Conservation (phyloP, 37 sponge, comb jelly and placozoan genomes). For the Halichondria panicea region DNA sequence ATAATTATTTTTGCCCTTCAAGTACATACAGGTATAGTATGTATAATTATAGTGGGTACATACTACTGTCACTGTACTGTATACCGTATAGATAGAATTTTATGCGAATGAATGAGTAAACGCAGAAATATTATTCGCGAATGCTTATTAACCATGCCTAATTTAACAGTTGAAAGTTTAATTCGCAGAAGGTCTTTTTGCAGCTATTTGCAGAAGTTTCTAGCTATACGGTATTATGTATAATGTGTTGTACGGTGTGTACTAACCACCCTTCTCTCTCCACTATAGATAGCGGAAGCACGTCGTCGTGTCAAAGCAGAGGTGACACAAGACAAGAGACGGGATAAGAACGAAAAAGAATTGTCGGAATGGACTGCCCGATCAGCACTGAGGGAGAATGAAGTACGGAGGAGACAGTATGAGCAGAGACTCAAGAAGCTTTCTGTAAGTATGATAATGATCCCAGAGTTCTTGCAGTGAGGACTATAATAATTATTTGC, state of each 20-base stretch:
- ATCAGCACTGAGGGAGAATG: slow-evolving; percentile 22
- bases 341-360: slow-evolving; percentile 40
- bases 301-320: slow-evolving; percentile 14
- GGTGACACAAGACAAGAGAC: slow-evolving; percentile 15
- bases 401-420: slow-evolving; percentile 29
- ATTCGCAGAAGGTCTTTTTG: background rate
- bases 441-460: slow-evolving; percentile 33
- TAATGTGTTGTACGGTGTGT: background rate
- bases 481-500: too few species aligned
- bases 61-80: too few species aligned
- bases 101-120: too few species aligned
- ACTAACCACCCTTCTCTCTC: background rate
- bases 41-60: background rate
- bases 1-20: too few species aligned
- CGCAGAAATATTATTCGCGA: background rate
- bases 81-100: too few species aligned
- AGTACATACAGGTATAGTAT: too few species aligned
- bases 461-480: too few species aligned
- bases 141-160: too few species aligned
- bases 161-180: background rate
- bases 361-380: slow-evolving; percentile 48
- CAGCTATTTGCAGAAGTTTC: background rate
- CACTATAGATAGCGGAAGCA: slow-evolving; percentile 31
- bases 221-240: background rate
- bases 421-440: slow-evolving; percentile 57